phyloP scores from a whole-genome alignment of 1,140 invertebrate species.

The Chironomus tepperi region DNA sequence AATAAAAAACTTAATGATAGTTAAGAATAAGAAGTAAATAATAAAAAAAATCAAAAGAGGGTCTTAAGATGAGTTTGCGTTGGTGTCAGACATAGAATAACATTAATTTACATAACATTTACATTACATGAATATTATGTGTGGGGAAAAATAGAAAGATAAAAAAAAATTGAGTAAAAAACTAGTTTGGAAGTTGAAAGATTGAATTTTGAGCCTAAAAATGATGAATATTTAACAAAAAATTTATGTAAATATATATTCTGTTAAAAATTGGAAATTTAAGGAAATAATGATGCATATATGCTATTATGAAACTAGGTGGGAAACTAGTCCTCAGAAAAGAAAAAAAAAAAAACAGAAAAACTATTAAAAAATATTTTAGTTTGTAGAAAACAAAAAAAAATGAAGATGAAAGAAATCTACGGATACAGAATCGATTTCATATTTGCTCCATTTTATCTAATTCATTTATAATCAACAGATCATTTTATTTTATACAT shows the following conservation, averaged over 20 bases:
- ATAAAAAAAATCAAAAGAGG: not conserved
- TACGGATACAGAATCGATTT: too few relatives aligned
- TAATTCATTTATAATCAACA: not conserved
- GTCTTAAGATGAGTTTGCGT: not conserved
- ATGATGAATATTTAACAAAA: not conserved
- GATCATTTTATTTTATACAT: not conserved
- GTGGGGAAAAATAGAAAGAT: not conserved
- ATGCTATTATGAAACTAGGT: not conserved
- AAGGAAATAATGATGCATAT: not conserved
- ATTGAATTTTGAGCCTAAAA: not conserved
- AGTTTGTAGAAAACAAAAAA: too few relatives aligned
- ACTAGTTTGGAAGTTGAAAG: not conserved
- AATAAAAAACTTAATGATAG: not conserved
- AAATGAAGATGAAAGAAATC: too few relatives aligned
- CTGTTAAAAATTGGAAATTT: slow-evolving; percentile 2
- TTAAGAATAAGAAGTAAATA: not conserved
- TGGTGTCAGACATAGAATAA: not conserved
- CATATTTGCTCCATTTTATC: not conserved
- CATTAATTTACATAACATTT: not conserved
- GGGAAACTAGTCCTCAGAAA: slow-evolving; percentile 15
- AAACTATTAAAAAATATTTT: not conserved
- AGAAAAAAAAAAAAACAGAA: not conserved
- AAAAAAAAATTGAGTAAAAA: not conserved
- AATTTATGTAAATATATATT: not conserved
- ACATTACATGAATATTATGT: not conserved